These are phyloP conservation scores for Clarias batrachus DNA, from an alignment of 2,113 vertebrate genomes.

Conservation along the genomic window DNA sequence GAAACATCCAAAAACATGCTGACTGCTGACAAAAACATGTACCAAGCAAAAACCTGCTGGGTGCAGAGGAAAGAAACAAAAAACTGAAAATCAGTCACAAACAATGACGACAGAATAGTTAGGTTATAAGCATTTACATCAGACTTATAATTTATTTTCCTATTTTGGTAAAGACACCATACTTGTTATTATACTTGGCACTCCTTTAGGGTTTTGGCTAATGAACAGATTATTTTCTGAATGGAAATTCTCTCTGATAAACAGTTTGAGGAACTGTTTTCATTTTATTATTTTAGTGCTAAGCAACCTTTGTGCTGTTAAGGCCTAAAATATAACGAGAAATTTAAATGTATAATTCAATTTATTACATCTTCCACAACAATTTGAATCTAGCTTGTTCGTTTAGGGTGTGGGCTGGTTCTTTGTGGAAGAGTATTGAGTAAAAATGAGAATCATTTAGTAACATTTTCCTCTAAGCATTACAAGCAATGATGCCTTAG, in stretches of 20 bases:
- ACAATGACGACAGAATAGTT: background rate
- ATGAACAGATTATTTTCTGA: background rate
- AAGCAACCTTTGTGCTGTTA: background rate
- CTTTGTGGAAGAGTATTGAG: background rate
- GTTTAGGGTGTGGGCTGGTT: too few species aligned
- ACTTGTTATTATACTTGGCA: background rate
- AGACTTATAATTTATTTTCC: background rate
- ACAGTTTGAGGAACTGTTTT: background rate
- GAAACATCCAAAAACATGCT: slow-evolving; percentile 21
- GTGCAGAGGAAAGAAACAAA: background rate
- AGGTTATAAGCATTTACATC: background rate
- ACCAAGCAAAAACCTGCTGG: background rate
- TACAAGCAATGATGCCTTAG: background rate
- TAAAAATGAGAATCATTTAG: background rate
- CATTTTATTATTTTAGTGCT: background rate
- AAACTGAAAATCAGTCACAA: background rate
- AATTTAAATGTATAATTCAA: background rate
- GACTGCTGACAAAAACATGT: background rate
- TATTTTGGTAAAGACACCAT: background rate
- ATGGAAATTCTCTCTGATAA: background rate
- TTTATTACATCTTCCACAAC: background rate
- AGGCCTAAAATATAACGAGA: background rate
- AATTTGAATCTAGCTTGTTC: background rate
- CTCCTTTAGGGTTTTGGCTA: background rate
- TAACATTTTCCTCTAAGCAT: background rate